These are phyloP conservation scores for Dioctria linearis DNA, from an alignment of 2,888 invertebrate species.

Conservation along the genomic window DNA sequence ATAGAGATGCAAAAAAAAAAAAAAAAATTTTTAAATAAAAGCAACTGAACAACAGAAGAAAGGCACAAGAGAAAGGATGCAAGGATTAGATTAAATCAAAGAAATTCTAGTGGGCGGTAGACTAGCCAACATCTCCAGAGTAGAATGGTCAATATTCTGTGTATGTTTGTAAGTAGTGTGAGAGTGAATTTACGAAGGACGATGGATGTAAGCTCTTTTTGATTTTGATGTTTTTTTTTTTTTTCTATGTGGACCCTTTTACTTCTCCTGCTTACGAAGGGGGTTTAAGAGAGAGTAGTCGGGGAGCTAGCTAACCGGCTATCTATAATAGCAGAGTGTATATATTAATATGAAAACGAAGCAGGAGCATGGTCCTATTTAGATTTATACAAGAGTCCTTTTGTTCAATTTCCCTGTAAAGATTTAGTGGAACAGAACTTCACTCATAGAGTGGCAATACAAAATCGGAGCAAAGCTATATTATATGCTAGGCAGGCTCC, in stretches of 20 bases:
- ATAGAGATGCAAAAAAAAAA: neutral
- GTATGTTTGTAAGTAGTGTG: neutral
- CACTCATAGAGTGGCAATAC: slow-evolving; percentile 22
- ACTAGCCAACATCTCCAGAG: neutral
- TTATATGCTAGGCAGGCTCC: too few species aligned
- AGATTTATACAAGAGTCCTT: slow-evolving; percentile 30
- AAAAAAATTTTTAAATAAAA: slow-evolving; percentile 22
- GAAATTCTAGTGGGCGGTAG: slow-evolving; percentile 21
- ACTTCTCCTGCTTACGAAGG: too few species aligned
- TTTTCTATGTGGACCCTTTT: neutral
- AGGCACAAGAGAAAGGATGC: slow-evolving; percentile 11
- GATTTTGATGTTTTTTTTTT: neutral
- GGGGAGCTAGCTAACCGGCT: too few species aligned
- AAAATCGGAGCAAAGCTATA: neutral
- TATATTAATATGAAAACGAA: slow-evolving; percentile 5
- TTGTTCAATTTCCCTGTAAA: neutral
- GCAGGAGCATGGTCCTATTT: neutral
- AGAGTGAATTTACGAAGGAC: too few species aligned
- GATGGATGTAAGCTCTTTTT: too few species aligned
- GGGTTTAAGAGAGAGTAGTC: too few species aligned
- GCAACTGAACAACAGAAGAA: slow-evolving; percentile 40
- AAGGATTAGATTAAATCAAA: slow-evolving; percentile 11
- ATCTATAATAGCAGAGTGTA: neutral
- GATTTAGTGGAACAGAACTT: slow-evolving; percentile 31
- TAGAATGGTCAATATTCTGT: slow-evolving; percentile 24